Evolutionary conservation across 2,888 invertebrate species (phyloP), one percentile per base, ranked within the genome.

Genomic region (Clistopyga incitator): DNA sequence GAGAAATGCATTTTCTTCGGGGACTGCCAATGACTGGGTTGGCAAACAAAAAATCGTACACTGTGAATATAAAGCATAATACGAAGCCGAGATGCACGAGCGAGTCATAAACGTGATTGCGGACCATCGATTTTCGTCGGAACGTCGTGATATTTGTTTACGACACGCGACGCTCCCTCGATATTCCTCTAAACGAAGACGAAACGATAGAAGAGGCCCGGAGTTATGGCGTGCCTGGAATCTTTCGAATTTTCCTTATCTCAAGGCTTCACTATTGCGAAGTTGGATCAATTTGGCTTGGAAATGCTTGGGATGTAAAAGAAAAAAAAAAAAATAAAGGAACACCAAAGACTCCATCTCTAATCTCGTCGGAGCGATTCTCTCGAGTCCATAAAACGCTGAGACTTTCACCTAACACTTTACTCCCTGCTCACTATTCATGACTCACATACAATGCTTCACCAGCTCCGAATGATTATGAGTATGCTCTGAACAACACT

Each of bases 111-210:
- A 82, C 50, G 42, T 75, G 82, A 82, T 82, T 82, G 82, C 56
- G 45, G 64, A 38, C 20, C 64, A 78, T 82, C 78, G 82, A 82
- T 82, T 78, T 78, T 64, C 47, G 78, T 18, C 56, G 3, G 18
- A 50, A 29, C 47, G 84, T 82, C 88, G 83, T 71, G 76, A 84
- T 80, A 74, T 78, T 70, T 67, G 80, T 82, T 74, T 74, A 56
- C 79, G 74, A 50, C 56, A 74, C 59, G 74, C 56, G 74, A 78
- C 71, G n/a, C 23, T 50, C 50, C 18, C 45, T 23, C 56, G 29
- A 77, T 68, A 65, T 52, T 29, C 18, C 50, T 29, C 8, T n/a
- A 50, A 65, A 64, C 61, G 29, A 50, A 38, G 75, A 64, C 20
- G n/a, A 45, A 75, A 61, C 64, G 34, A 64, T 25, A 15, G 20